These are phyloP conservation scores for Podarcis cretensis DNA, from an alignment of 2,113 vertebrate species.

Conservation along the genomic window DNA sequence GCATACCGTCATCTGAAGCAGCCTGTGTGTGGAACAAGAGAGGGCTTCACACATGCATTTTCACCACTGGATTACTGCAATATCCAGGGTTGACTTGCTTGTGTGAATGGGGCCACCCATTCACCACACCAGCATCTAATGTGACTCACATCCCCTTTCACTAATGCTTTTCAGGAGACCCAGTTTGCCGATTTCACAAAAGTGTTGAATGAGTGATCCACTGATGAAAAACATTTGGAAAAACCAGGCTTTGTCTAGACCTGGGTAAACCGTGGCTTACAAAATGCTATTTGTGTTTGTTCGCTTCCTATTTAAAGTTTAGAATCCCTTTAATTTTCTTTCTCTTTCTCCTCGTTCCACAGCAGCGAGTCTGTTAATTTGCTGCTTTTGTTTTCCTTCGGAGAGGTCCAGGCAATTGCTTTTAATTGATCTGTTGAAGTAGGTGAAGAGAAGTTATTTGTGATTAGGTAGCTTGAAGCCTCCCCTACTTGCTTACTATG, in stretches of 20 bases:
- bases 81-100: background rate
- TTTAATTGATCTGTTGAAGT: background rate
- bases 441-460: background rate
- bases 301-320: background rate
- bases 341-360: background rate
- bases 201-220: background rate
- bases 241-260: background rate
- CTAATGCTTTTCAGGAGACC: background rate
- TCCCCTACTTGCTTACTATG: background rate
- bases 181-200: background rate
- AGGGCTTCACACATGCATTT: background rate
- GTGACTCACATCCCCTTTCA: too few relatives aligned
- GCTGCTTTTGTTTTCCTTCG: conserved; percentile 6
- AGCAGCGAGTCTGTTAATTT: background rate
- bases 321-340: background rate
- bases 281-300: too few relatives aligned
- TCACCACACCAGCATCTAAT: background rate
- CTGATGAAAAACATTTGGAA: background rate
- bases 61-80: background rate
- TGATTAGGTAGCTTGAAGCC: background rate
- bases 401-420: background rate
- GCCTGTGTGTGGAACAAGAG: background rate
- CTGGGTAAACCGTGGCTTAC: background rate
- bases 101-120: background rate
- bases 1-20: background rate